These are phyloP conservation scores for Drosophila multiciliata DNA, from an alignment of 2,888 invertebrate genomes.

Conservation along the genomic window DNA sequence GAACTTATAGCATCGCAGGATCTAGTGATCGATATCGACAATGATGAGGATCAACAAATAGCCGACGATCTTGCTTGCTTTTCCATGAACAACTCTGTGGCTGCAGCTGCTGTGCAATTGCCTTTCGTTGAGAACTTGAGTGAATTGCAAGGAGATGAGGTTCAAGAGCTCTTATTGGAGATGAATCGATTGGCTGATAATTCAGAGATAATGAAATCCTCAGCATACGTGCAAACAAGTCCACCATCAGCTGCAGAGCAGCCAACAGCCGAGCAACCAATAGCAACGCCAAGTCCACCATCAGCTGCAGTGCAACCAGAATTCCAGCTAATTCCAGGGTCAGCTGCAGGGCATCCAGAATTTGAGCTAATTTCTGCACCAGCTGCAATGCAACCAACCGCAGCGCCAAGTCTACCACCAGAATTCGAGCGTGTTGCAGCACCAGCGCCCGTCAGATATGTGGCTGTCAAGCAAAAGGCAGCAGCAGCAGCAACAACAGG, in stretches of 20 bases:
- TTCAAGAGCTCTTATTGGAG: background rate
- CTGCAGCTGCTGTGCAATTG: background rate
- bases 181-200: background rate
- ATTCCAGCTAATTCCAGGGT: background rate
- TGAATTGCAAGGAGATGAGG: background rate
- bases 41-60: conserved; percentile 11
- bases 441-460: background rate
- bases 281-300: background rate
- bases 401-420: too few species aligned
- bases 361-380: background rate
- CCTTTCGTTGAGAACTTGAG: background rate
- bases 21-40: conserved; percentile 45
- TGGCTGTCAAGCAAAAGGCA: conserved; percentile 1
- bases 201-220: background rate
- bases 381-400: background rate
- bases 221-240: background rate
- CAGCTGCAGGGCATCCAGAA: too few species aligned
- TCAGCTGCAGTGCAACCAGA: background rate
- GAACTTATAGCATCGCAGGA: conserved; percentile 46
- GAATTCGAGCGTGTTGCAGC: background rate
- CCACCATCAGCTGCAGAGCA: too few species aligned
- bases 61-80: conserved; percentile 39
- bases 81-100: background rate
- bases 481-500: too few species aligned
- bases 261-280: background rate